These are phyloP conservation scores for Cuniculus paca DNA, from an alignment of 2,797 vertebrate species.

Conservation along the genomic window DNA sequence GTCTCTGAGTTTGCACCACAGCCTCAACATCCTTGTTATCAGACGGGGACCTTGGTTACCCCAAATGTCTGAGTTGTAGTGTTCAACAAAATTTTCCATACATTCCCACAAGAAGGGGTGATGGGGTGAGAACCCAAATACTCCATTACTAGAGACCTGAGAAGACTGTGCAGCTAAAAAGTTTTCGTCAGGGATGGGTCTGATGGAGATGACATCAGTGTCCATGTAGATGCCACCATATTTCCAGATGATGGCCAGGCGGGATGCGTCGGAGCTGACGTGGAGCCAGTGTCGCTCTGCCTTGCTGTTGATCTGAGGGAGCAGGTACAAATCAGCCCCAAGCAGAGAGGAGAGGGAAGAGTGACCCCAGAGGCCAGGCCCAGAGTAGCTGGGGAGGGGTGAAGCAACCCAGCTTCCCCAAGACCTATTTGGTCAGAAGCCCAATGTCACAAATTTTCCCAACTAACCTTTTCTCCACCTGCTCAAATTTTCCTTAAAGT, in stretches of 20 bases:
- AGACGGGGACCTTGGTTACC: constrained; percentile 89
- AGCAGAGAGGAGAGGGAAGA: background rate
- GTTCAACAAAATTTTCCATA: constrained; percentile 89
- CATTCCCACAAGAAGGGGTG: constrained; percentile 89
- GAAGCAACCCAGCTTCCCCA: background rate
- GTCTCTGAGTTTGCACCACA: constrained; percentile 84
- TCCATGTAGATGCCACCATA: constrained; percentile 90
- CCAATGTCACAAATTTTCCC: background rate
- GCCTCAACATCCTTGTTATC: constrained; percentile 87
- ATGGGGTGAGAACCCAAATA: constrained; percentile 87
- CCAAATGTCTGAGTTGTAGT: constrained; percentile 89
- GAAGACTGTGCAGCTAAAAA: constrained; percentile 88
- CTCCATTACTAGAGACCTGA: constrained; percentile 85
- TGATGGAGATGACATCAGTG: constrained; percentile 89
- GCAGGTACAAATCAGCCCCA: constrained; percentile 1
- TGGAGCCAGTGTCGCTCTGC: constrained; percentile 88
- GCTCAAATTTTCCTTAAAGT: background rate
- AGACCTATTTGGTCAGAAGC: background rate
- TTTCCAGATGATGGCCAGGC: constrained; percentile 89
- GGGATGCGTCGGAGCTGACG: constrained; percentile 86
- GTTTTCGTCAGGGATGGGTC: constrained; percentile 84
- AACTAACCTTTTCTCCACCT: background rate
- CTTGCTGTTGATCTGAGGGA: constrained; percentile 82
- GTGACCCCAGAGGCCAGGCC: background rate
- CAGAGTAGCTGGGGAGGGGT: background rate